Evolutionary conservation across 2,113 vertebrate species (phyloP), one percentile per base, ranked within the genome.

Genomic region (Austrofundulus limnaeus): DNA sequence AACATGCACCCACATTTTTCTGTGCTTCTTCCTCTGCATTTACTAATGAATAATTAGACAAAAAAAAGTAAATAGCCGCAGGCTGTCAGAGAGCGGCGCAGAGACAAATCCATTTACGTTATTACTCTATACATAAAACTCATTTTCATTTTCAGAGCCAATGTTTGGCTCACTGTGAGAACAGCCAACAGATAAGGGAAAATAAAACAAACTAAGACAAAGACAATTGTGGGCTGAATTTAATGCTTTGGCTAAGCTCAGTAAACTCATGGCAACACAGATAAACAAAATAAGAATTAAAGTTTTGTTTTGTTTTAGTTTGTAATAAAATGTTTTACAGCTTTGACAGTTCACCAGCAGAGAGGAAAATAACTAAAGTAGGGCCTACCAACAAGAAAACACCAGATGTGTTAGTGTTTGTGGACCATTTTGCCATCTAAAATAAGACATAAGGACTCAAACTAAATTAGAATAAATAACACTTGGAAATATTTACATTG

Each of bases 1-100:
- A 89, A 81, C 75, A 52, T 67, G 69, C 81, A 85, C 65, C 59
- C 69, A 65, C 76, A 74, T 82, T 88, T n/a, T 88, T 86, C 66
- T 67, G 57, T 75, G 77, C 76, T 82, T 67, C 66, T 77, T 82
- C 61, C 78, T 78, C 78, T 85, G 75, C 72, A 73, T 85, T 88
- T 82, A 75, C 81, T 90, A 91, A 92, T 92, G 89, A 91, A 90
- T 91, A 90, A 91, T 92, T 91, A 92, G 89, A 86, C 86, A 80
- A 79, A 86, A 83, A 84, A 80, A 84, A 79, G 85, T 85, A 84
- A 85, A 87, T 82, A 75, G 86, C 83, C 77, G 71, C 69, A 61
- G 80, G 85, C 83, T 78, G 50, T 64, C 16, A 9, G 60, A 7
- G 60, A 77, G 72, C 61, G 11, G 43, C 23, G 66, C 56, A 61